Conservation (phyloP, 2,888 invertebrate genomes). For the Andrena chrysosceles region DNA sequence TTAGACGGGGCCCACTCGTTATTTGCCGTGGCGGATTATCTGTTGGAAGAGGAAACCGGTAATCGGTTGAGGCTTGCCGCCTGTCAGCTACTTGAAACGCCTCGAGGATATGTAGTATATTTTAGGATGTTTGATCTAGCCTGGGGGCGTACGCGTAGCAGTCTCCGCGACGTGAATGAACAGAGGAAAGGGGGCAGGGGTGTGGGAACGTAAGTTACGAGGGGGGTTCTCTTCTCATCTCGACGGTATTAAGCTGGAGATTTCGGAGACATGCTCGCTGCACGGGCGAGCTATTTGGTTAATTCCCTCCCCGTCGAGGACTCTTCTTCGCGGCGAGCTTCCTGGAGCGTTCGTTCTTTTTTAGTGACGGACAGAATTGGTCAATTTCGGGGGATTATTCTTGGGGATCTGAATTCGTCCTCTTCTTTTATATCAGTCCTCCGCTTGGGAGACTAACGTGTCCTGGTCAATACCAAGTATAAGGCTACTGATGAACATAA, state of each 20-base stretch:
- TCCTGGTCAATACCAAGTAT: background rate
- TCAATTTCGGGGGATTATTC: background rate
- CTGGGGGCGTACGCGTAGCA: conserved; percentile 3
- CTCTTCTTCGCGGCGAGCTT: background rate
- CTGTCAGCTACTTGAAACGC: background rate
- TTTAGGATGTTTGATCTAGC: conserved; percentile 36
- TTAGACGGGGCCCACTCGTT: conserved; percentile 22
- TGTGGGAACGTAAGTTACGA: conserved; percentile 23
- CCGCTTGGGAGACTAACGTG: background rate
- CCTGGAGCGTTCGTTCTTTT: conserved; percentile 3
- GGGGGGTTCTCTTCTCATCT: conserved; percentile 25
- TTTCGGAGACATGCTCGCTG: conserved; percentile 3
- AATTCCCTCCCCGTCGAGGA: conserved; percentile 7
- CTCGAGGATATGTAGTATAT: conserved; percentile 29
- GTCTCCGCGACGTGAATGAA: background rate
- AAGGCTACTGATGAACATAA: too few species aligned
- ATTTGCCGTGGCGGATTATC: conserved; percentile 26
- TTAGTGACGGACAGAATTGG: background rate
- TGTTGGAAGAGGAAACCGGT: conserved; percentile 7
- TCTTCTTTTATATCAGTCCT: background rate
- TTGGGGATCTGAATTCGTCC: background rate
- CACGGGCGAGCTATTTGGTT: background rate
- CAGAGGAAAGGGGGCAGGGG: background rate
- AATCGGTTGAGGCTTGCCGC: conserved; percentile 15
- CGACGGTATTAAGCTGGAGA: conserved; percentile 20